Evolutionary conservation across 2,888 invertebrate genomes (phyloP), one percentile per base, ranked within the genome.

Genomic region (Ennomos fuscantarius): DNA sequence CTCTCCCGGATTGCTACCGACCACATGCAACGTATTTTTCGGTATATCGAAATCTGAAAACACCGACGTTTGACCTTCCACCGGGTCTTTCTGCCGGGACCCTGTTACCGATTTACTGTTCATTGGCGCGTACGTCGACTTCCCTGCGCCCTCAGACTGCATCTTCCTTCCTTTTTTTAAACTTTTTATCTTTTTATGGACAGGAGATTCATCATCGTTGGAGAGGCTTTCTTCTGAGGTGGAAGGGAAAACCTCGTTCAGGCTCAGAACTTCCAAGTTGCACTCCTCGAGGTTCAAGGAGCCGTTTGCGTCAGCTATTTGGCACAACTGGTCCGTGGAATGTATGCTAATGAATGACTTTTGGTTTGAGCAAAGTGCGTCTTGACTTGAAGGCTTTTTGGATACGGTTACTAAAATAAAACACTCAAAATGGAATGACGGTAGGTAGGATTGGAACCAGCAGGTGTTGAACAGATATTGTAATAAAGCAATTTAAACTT

Each of bases 341-440:
- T 92, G 92, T 72, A 92, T 91, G 73, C 90, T 90, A 68, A 91
- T 91, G 66, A 91, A 92, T 1, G 91, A 90, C 66, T 87, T 89
- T 65, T 91, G 90, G 47, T 84, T 84, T 15, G 77, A 71, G 67
- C 80, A 86, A 55, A 81, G 66, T 8, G 76, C 64, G 53, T 81
- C 80, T 49, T 83, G 83, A 52, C 72, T 77, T 8, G 83, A 74
- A 8, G 69, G 62, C 12, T 90, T 90, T 73, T 88, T 88, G 55
- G 90, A 86, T 41, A 91, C 86, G 37, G 91, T 91, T 49, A 92
- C 92, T 92, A 74, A 36, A 84, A 85, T 48, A 37, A 9, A 24
- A 24, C 5, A 41, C 40, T 34, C 13, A 34, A 44, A 33, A 15
- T 15, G 15, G 15, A 15, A 15, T 3, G 15, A 15, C 15, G 15